Percentiles rank a stretch among this genome's conserved stretches.
Evolutionary conservation across 1,140 invertebrate genomes (phyloP).

Genomic region (Pseudachorutes palmiensis): DNA sequence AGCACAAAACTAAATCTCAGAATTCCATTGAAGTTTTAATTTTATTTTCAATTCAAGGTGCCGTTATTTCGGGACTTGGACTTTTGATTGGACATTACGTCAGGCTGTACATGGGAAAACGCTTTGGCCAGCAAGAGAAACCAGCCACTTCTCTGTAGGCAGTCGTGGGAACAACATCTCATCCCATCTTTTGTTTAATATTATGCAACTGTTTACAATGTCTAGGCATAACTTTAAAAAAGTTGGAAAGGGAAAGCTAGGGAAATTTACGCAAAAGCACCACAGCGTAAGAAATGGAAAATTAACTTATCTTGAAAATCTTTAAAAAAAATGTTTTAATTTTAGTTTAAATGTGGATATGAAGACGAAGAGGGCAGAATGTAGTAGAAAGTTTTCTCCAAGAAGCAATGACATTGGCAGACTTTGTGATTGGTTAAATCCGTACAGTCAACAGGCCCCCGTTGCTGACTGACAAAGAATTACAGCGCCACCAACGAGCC

Average conservation of each 20-base stretch:
- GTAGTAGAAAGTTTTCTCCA: too few relatives aligned
- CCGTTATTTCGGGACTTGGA: neutral
- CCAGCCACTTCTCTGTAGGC: neutral
- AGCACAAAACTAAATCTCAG: neutral
- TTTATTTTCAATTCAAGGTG: neutral
- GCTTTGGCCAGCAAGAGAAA: neutral
- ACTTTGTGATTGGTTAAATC: too few relatives aligned
- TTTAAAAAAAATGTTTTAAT: neutral
- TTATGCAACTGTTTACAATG: neutral
- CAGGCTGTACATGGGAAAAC: neutral
- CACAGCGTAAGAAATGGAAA: neutral
- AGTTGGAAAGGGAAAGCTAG: neutral
- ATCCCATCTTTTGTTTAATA: neutral
- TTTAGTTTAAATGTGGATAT: conserved; percentile 10
- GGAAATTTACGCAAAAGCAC: neutral
- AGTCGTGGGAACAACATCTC: neutral
- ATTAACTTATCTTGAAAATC: neutral
- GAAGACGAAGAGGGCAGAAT: neutral
- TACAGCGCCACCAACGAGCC: too few relatives aligned
- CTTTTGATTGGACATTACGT: neutral
- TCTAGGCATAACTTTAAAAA: neutral
- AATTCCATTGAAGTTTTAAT: neutral
- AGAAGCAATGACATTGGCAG: too few relatives aligned
- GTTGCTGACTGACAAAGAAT: too few relatives aligned
- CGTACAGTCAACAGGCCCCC: too few relatives aligned